Evolutionary conservation across 2,113 vertebrate genomes (phyloP), one percentile per base, ranked within the genome.

Genomic region (Esox niger): DNA sequence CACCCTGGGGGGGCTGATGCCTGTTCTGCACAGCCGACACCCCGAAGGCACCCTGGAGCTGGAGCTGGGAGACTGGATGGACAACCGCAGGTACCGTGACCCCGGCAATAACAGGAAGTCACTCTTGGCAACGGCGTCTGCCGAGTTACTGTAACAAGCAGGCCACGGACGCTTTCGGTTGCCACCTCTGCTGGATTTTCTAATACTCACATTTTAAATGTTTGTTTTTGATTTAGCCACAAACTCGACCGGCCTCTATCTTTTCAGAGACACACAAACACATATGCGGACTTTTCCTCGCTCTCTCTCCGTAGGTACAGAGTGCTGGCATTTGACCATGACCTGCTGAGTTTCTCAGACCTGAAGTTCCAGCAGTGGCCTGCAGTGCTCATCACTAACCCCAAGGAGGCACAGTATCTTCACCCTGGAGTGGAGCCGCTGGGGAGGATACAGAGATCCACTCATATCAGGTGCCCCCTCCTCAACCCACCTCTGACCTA

Each of bases 11-110:
- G 97, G 96, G 64, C 76, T 97, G 64, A 94, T 95, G 93, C 97
- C 97, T 29, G 87, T 91, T 62, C 88, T 99, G 60, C 95, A 99
- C 77, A 95, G 93, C 80, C 91, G 94, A 23, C 95, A 98, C 71
- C 82, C 55, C 30, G 84, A 91, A 0, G 97, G 97, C 54, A 95
- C 96, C 43, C 86, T 99, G 85, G 97, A 99, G 86, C 90, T 99
- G 27, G 97, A 99, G 86, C 1, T 99, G 66, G 97, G 94, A 56
- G 97, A 99, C 86, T 99, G 97, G 97, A 99, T 93, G 94, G 87
- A 92, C 63, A 97, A 94, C 3, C 94, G 97, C 79, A 96, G 88
- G 97, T 98, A 77, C 86, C 64, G 33, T 6, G 54, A 68, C 55
- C 54, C 26, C 3, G 3, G 38, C 17, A 26, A 47, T 33, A 26